A percentile compares a stretch with the other conserved stretches of the same genome.
phyloP scores from a whole-genome alignment of 92 coral and sea anemone genomes.

The Scolanthus callimorphus region DNA sequence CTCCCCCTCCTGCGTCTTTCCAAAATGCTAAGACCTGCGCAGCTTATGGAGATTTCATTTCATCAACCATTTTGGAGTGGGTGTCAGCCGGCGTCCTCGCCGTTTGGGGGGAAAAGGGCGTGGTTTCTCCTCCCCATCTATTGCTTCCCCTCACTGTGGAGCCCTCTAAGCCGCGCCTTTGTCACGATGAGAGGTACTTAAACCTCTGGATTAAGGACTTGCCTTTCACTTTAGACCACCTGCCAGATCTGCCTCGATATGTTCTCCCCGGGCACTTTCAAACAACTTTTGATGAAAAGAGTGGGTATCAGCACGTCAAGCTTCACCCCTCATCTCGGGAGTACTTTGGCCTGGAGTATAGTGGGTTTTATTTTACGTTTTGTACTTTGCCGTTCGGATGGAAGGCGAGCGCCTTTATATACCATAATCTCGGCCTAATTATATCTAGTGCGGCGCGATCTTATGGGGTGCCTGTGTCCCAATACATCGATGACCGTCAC shows the following conservation, averaged over 20 bases:
- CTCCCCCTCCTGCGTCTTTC: neutral
- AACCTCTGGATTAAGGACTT: slow-evolving; percentile 13
- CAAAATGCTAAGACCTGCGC: neutral
- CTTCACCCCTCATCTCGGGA: neutral
- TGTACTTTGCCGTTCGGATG: slow-evolving; percentile 8
- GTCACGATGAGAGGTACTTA: slow-evolving; percentile 21
- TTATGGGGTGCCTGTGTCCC: slow-evolving; percentile 10
- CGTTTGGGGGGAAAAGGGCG: slow-evolving; percentile 5
- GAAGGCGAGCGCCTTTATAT: slow-evolving; percentile 11
- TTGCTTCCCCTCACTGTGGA: slow-evolving; percentile 5
- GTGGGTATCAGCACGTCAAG: neutral
- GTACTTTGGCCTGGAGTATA: slow-evolving; percentile 6
- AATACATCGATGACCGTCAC: slow-evolving; percentile 3
- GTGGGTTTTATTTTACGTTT: slow-evolving; percentile 15
- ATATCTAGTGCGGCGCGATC: slow-evolving; percentile 10
- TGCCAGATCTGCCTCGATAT: slow-evolving; percentile 6
- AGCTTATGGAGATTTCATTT: slow-evolving; percentile 7
- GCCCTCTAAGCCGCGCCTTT: slow-evolving; percentile 10
- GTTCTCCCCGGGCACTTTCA: slow-evolving; percentile 2
- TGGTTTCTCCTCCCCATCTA: slow-evolving; percentile 3
- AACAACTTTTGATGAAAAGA: slow-evolving; percentile 10
- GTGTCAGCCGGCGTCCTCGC: slow-evolving; percentile 7
- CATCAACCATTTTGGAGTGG: slow-evolving; percentile 8
- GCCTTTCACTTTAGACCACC: slow-evolving; percentile 15
- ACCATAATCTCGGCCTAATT: neutral